Percentiles rank a stretch among this genome's conserved stretches.
Conservation (phyloP, 1,140 invertebrate genomes). For the Ostrea edulis region DNA sequence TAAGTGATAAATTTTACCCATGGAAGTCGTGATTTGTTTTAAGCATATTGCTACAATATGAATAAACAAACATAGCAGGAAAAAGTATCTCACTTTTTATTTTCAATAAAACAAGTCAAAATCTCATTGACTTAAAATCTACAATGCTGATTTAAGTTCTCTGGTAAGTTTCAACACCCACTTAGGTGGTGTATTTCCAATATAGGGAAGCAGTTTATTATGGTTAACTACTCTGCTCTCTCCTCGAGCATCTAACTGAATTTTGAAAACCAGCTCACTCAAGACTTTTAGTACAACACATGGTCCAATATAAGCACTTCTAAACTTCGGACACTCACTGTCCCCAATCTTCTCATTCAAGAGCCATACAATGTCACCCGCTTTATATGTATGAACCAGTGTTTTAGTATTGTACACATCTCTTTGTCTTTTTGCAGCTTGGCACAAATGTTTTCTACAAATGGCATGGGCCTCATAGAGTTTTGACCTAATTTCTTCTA, state of each 20-base stretch:
- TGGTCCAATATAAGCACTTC: conserved; percentile 23
- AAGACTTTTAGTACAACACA: not conserved
- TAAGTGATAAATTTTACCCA: too few relatives aligned
- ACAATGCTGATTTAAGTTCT: too few relatives aligned
- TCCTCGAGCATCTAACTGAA: not conserved
- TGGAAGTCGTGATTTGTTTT: conserved; percentile 1
- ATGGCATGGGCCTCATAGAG: conserved; percentile 9
- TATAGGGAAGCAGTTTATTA: conserved; percentile 38
- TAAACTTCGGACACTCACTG: conserved; percentile 23
- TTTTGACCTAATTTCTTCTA: conserved; percentile 10
- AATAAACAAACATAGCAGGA: too few relatives aligned
- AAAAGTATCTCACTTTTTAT: too few relatives aligned
- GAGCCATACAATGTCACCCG: conserved; percentile 23
- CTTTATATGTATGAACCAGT: not conserved
- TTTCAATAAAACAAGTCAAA: too few relatives aligned
- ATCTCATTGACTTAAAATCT: too few relatives aligned
- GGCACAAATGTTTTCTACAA: conserved; percentile 31
- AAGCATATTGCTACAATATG: not conserved
- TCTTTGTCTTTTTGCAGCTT: conserved; percentile 8
- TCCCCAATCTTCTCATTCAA: not conserved
- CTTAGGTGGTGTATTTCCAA: not conserved
- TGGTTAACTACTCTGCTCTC: not conserved
- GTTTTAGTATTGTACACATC: conserved; percentile 17
- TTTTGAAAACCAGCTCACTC: conserved; percentile 33
- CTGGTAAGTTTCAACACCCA: too few relatives aligned